Conservation (phyloP, 2,113 vertebrate genomes). For the Hemibagrus wyckioides region DNA sequence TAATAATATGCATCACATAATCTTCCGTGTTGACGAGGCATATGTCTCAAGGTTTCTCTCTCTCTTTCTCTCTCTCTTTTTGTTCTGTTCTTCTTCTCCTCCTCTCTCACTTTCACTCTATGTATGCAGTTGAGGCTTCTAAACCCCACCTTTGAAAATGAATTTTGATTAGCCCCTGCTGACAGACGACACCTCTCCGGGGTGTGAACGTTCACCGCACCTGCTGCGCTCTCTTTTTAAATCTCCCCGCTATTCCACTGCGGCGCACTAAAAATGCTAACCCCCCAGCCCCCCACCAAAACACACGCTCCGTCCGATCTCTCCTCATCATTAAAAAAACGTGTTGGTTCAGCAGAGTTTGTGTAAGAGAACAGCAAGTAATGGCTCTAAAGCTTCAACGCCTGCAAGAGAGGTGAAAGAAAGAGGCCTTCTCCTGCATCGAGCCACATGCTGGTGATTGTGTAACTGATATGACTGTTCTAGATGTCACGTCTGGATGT, state of each 20-base stretch:
- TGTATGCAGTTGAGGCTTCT: neutral
- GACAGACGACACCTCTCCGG: slow-evolving; percentile 25
- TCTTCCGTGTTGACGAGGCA: slow-evolving; percentile 27
- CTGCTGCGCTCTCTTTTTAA: slow-evolving; percentile 35
- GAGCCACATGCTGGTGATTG: neutral
- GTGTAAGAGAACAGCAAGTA: neutral
- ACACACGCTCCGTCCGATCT: neutral
- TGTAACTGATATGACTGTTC: slow-evolving; percentile 5
- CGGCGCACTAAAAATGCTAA: neutral
- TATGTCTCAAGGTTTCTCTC: slow-evolving; percentile 25
- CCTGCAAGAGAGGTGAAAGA: neutral
- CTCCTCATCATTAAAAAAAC: neutral
- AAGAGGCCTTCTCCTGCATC: neutral
- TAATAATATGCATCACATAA: slow-evolving; percentile 20
- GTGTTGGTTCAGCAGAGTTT: neutral
- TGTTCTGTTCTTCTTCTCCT: neutral
- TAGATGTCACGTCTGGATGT: slow-evolving; percentile 13
- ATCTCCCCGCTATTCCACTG: slow-evolving; percentile 4
- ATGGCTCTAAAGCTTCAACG: neutral
- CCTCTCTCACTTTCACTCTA: slow-evolving; percentile 11
- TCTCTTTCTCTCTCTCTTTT: neutral
- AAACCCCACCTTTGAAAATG: slow-evolving; percentile 32
- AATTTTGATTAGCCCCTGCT: slow-evolving; percentile 38
- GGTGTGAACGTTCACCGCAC: slow-evolving; percentile 28
- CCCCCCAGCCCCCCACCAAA: too few species aligned